These are phyloP conservation scores for Lepus oiostolus DNA, from an alignment of 2,797 vertebrate genomes.

Conservation along the genomic window DNA sequence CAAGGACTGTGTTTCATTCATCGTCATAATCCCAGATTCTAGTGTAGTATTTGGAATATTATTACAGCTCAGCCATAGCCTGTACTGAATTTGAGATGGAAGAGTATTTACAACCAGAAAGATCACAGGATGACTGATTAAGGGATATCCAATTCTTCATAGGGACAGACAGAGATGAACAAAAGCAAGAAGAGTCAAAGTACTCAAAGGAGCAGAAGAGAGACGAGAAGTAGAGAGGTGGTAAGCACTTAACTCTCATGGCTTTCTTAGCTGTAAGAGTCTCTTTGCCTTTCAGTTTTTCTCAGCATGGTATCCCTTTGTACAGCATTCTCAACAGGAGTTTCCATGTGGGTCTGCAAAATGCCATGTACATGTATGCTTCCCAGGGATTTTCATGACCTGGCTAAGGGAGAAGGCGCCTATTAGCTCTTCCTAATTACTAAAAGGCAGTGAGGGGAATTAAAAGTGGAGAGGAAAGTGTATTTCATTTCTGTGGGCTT, in stretches of 20 bases:
- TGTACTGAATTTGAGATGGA: slow-evolving; percentile 9
- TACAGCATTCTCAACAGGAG: not conserved
- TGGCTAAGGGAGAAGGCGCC: not conserved
- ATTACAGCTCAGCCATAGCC: not conserved
- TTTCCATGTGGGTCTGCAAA: slow-evolving; percentile 21
- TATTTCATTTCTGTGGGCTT: slow-evolving; percentile 16
- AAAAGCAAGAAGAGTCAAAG: slow-evolving; percentile 15
- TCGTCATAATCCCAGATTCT: not conserved
- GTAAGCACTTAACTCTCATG: not conserved
- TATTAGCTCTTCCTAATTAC: slow-evolving; percentile 31
- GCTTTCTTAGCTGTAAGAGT: not conserved
- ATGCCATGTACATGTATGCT: not conserved
- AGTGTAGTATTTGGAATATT: not conserved
- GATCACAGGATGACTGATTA: not conserved
- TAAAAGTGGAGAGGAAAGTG: not conserved
- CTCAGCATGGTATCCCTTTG: not conserved
- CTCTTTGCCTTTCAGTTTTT: not conserved
- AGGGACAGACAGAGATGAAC: not conserved
- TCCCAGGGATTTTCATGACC: not conserved
- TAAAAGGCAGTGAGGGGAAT: not conserved
- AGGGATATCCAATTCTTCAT: not conserved
- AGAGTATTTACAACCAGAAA: not conserved
- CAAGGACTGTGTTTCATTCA: not conserved
- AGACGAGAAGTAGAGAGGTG: not conserved
- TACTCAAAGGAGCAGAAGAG: not conserved